Conservation (phyloP, 2,888 invertebrate species). For the Drosophila acutilabella region DNA sequence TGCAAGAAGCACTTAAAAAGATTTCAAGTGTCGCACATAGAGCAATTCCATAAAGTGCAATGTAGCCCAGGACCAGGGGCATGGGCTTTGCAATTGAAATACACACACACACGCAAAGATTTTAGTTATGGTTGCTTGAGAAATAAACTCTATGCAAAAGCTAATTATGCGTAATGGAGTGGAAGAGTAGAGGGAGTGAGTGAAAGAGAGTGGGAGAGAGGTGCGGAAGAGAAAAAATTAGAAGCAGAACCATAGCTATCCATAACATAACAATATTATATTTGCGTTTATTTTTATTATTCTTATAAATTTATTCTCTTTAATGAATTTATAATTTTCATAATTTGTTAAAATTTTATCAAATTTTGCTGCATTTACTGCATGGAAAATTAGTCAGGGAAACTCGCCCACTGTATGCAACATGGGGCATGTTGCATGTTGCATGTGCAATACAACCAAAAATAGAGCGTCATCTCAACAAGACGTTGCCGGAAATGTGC, state of each 20-base stretch:
- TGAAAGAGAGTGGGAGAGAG: background rate
- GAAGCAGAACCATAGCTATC: too few species aligned
- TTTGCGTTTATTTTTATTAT: too few species aligned
- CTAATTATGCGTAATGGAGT: conserved; percentile 14
- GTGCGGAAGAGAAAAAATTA: too few species aligned
- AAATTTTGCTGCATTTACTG: too few species aligned
- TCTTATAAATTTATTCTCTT: too few species aligned
- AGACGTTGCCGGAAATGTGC: conserved; percentile 60
- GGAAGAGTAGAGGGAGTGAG: too few species aligned
- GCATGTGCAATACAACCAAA: conserved; percentile 43
- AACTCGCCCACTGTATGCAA: background rate
- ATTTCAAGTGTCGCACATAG: conserved; percentile 5
- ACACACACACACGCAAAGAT: conserved; percentile 9
- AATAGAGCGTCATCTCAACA: conserved; percentile 62
- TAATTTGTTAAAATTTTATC: too few species aligned
- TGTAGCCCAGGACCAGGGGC: conserved; percentile 30
- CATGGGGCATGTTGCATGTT: conserved; percentile 8
- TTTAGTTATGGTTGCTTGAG: conserved; percentile 26
- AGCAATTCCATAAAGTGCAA: conserved; percentile 50
- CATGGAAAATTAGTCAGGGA: too few species aligned
- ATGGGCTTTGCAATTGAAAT: conserved; percentile 28
- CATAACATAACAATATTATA: too few species aligned
- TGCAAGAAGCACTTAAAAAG: conserved; percentile 6
- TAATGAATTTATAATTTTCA: too few species aligned
- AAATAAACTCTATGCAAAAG: conserved; percentile 5